These are phyloP conservation scores for Perdita meconis DNA, from an alignment of 2,888 invertebrate genomes.

Conservation along the genomic window DNA sequence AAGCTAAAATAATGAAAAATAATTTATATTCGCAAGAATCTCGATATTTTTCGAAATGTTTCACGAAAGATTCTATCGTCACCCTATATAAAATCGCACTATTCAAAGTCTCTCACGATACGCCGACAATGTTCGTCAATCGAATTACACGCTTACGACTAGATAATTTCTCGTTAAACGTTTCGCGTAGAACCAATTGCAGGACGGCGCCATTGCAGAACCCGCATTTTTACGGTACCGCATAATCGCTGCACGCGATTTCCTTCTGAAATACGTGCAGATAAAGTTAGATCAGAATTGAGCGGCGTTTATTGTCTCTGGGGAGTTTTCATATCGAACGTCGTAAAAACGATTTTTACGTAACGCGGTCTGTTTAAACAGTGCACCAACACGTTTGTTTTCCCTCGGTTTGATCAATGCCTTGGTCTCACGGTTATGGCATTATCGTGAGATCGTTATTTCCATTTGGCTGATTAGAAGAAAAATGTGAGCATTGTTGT, in stretches of 20 bases:
- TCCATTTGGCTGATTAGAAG: neutral
- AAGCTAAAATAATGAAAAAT: too few species aligned
- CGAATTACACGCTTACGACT: neutral
- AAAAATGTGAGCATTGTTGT: neutral
- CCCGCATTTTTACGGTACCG: neutral
- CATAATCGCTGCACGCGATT: neutral
- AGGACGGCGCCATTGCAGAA: conserved; percentile 3
- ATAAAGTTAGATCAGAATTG: neutral
- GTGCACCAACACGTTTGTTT: neutral
- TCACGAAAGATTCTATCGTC: neutral
- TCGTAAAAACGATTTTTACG: conserved; percentile 44
- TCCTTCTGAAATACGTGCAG: neutral
- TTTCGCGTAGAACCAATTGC: neutral
- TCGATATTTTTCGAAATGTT: too few species aligned
- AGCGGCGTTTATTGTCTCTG: neutral
- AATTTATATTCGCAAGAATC: too few species aligned
- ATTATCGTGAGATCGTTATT: conserved; percentile 14
- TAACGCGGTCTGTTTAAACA: conserved; percentile 10
- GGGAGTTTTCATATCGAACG: conserved; percentile 9
- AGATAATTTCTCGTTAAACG: neutral
- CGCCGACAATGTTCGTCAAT: conserved; percentile 5
- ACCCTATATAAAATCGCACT: neutral
- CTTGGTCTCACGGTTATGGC: neutral
- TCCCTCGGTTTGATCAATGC: conserved; percentile 15
- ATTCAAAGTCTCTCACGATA: neutral